Base-by-base conservation (phyloP, 2,797 vertebrate genomes). In the Parauchenoglanis punctatus region DNA sequence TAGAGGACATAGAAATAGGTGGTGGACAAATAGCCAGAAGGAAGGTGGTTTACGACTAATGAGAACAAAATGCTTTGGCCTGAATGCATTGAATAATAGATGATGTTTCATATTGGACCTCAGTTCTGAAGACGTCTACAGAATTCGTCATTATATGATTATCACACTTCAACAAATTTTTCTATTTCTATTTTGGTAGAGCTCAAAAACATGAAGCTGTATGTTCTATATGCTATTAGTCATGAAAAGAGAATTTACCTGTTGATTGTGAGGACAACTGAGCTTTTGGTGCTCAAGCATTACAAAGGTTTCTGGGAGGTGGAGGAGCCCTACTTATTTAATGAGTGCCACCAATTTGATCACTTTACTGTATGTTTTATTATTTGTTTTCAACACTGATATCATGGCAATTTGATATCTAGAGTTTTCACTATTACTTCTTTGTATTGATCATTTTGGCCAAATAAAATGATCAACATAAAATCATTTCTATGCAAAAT, bases 1-100 rank as follows among this genome's bases (percentile, higher is more conserved):
- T 65, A 84, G 65, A 81, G 65, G 86, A 83, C 78, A 78, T 5
- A n/a, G 17, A 85, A 56, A 18, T 31, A 54, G 76, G 56, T 81
- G 61, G 87, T 56, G 15, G 46, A 80, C 28, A 73, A 61, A 61
- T 83, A 65, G 35, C 65, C 75, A 44, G n/a, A 81, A 77, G 40
- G n/a, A 85, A 81, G 11, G 46, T 67, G 68, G 54, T 80, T 87
- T 70, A 70, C 3, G 44, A 56, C 11, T 67, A 11, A 40, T 46
- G 8, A 84, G 17, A 80, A 77, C 31, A 78, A 61, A 81, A 61
- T 7, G 40, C 68, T 23, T 13, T 54, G 28, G 7, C 31, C 72
- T 77, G 23, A 65, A 70, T 31, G 31, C 8, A 31, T 20, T 83
- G 17, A 65, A 67, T 83, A 67, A 82, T 70, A 10, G n/a, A 68